Percentiles rank a stretch among this genome's conserved stretches.
phyloP scores from a whole-genome alignment of 2,113 vertebrate species.

The Rhegmatorhina hoffmannsi region DNA sequence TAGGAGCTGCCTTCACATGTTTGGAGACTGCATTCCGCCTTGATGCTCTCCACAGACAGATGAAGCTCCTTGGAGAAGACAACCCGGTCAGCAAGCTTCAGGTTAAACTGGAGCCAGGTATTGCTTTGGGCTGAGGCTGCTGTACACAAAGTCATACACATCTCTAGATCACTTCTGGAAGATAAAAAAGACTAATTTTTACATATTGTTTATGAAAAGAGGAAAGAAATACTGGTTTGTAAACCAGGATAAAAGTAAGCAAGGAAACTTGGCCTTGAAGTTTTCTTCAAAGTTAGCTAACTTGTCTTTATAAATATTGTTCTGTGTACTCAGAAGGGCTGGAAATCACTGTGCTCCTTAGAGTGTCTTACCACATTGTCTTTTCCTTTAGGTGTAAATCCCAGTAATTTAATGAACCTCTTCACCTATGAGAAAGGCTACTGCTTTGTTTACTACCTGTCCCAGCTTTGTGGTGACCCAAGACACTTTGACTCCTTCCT shows the following conservation, averaged over 20 bases:
- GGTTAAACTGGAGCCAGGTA: slow-evolving; percentile 95
- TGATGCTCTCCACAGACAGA: slow-evolving; percentile 93
- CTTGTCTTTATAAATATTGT: neutral
- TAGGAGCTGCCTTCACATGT: slow-evolving; percentile 94
- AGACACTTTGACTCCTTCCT: slow-evolving; percentile 90
- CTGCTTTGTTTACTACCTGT: slow-evolving; percentile 95
- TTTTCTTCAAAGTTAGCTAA: neutral
- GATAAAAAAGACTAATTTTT: neutral
- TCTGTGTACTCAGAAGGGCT: neutral
- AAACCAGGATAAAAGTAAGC: neutral
- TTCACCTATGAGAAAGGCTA: slow-evolving; percentile 99
- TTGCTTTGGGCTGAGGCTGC: neutral
- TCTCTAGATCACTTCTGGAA: neutral
- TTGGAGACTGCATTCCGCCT: slow-evolving; percentile 93
- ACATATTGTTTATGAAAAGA: neutral
- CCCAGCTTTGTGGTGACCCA: slow-evolving; percentile 89
- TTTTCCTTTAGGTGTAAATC: slow-evolving; percentile 86
- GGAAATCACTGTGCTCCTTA: neutral
- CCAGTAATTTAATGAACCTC: slow-evolving; percentile 96
- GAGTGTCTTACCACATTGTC: neutral
- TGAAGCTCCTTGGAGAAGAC: slow-evolving; percentile 93
- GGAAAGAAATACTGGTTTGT: neutral
- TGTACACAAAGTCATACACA: neutral
- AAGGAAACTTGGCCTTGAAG: neutral
- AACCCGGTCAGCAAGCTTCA: slow-evolving; percentile 94